Percentiles rank a stretch among this genome's conserved stretches.
phyloP scores from a whole-genome alignment of 2,888 invertebrate genomes.

The Synergus gifuensis region DNA sequence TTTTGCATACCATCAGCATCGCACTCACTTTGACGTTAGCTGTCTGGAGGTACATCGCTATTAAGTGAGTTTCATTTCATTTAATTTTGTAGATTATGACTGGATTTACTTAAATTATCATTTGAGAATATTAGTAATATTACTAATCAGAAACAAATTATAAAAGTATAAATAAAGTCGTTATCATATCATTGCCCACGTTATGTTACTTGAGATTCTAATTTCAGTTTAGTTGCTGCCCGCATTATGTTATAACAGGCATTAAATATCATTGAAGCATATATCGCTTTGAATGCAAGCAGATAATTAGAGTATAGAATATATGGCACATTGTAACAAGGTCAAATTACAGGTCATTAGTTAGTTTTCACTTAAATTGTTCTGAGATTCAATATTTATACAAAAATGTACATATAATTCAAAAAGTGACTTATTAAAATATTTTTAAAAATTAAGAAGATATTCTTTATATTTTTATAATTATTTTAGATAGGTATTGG shows the following conservation, averaged over 20 bases:
- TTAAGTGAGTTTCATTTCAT: conserved; percentile 81
- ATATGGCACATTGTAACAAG: not conserved
- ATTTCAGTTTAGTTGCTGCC: not conserved
- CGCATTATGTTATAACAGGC: not conserved
- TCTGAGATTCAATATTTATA: too few relatives aligned
- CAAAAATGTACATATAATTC: too few relatives aligned
- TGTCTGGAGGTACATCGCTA: conserved; percentile 91
- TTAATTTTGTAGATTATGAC: not conserved
- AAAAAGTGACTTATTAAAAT: too few relatives aligned
- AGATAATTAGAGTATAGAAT: not conserved
- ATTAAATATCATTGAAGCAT: not conserved
- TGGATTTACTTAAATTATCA: not conserved
- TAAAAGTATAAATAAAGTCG: too few relatives aligned
- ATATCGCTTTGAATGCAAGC: not conserved
- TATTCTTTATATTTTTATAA: too few relatives aligned
- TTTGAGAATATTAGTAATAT: too few relatives aligned
- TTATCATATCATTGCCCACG: not conserved
- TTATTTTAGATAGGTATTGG: too few relatives aligned
- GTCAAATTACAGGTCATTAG: not conserved
- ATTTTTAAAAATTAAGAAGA: too few relatives aligned
- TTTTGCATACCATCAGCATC: conserved; percentile 90
- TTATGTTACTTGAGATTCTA: not conserved
- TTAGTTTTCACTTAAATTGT: not conserved
- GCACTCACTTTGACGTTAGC: conserved; percentile 90
- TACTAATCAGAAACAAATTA: too few relatives aligned